phyloP scores from a whole-genome alignment of 2,797 vertebrate genomes.

The Staurois parvus region DNA sequence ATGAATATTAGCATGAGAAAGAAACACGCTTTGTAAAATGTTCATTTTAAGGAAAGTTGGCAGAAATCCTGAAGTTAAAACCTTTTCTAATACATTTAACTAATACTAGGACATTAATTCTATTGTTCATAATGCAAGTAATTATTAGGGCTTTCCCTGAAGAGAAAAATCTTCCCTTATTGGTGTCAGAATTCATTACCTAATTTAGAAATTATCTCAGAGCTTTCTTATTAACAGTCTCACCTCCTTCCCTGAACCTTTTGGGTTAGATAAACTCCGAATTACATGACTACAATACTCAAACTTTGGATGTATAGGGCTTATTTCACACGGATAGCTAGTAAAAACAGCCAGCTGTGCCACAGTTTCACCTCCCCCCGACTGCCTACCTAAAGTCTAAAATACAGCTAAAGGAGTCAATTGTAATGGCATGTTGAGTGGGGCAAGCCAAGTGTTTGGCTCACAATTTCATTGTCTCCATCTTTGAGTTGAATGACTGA shows the following conservation, averaged over 20 bases:
- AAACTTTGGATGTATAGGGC: no score
- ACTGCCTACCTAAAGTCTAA: no score
- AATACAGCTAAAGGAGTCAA: no score
- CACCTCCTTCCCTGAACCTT: not conserved
- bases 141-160: constrained; percentile 28
- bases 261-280: not conserved
- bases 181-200: constrained; percentile 14
- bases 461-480: no score
- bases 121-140: constrained; percentile 8
- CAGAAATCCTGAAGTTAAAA: not conserved
- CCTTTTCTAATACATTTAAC: not conserved
- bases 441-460: no score
- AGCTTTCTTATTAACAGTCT: not conserved
- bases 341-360: no score
- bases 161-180: not conserved
- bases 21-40: constrained; percentile 26
- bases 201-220: constrained; percentile 26
- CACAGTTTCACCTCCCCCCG: no score
- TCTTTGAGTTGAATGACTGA: no score
- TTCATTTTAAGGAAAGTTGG: constrained; percentile 7
- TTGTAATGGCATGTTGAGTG: no score
- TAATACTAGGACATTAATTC: constrained; percentile 12
- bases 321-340: no score
- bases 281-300: no score
- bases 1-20: constrained; percentile 16